Conservation (phyloP, 2,113 vertebrate genomes). For the Excalfactoria chinensis region DNA sequence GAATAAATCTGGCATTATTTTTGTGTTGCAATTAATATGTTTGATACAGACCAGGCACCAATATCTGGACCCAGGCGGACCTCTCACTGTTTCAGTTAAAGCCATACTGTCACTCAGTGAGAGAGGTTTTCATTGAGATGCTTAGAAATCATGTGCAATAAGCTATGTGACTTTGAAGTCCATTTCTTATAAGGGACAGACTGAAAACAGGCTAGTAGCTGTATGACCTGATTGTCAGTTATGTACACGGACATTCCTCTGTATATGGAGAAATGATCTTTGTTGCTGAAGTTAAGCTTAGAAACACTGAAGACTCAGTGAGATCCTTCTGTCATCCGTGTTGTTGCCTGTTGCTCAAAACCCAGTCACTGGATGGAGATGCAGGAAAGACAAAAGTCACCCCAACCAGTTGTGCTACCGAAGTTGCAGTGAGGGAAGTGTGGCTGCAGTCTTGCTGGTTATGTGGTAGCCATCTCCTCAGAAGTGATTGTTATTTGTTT, state of each 20-base stretch:
- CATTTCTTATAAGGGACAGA: not conserved
- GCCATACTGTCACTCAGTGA: not conserved
- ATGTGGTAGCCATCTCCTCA: not conserved
- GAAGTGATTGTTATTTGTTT: conserved; percentile 61
- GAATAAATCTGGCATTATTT: not conserved
- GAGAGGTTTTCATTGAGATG: not conserved
- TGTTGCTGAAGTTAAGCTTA: not conserved
- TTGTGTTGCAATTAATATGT: not conserved
- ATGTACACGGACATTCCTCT: not conserved
- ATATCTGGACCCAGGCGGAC: not conserved
- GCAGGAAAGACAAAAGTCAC: not conserved
- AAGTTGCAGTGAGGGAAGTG: not conserved
- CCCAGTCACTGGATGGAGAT: not conserved
- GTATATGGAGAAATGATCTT: not conserved
- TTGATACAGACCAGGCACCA: not conserved
- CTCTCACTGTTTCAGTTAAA: not conserved
- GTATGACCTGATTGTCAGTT: not conserved
- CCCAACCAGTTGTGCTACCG: not conserved
- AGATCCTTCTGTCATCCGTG: not conserved
- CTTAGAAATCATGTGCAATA: not conserved
- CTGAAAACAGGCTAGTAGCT: not conserved
- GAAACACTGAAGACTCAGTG: not conserved
- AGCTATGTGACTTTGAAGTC: not conserved
- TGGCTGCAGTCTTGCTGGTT: not conserved
- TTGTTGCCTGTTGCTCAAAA: not conserved